Percentiles rank a stretch among this genome's conserved stretches.
Conservation (phyloP, 2,113 vertebrate genomes). For the Heterotis niloticus region DNA sequence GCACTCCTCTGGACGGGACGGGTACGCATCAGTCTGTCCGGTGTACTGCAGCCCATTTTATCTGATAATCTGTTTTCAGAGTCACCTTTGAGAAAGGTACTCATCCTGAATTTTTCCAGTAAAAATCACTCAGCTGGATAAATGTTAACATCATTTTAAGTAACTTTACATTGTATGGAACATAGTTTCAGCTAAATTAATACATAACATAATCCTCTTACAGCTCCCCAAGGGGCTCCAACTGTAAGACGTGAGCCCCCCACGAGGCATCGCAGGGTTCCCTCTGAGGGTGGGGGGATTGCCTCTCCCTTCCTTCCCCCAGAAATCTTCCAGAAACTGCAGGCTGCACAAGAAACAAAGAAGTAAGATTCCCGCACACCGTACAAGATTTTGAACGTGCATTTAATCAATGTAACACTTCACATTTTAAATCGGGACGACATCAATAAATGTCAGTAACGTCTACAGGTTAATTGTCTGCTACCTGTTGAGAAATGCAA, state of each 20-base stretch:
- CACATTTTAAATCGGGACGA: too few species aligned
- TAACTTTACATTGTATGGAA: too few species aligned
- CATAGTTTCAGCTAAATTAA: neutral
- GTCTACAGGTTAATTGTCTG: too few species aligned
- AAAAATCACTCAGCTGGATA: too few species aligned
- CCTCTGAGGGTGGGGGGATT: conserved; percentile 71
- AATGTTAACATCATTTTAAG: too few species aligned
- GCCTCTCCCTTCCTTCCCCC: conserved; percentile 76
- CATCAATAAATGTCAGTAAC: too few species aligned
- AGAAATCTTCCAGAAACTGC: conserved; percentile 84
- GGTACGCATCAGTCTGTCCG: conserved; percentile 14
- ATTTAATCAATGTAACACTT: too few species aligned
- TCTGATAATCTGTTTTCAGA: neutral
- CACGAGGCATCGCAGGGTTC: conserved; percentile 61
- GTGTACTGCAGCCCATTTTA: neutral
- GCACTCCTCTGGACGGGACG: neutral
- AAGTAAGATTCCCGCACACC: conserved; percentile 64
- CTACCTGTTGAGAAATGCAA: too few species aligned
- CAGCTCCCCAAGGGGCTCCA: conserved; percentile 30
- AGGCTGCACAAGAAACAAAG: conserved; percentile 60
- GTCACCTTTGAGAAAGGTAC: too few species aligned
- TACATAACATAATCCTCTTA: conserved; percentile 43
- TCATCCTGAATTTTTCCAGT: too few species aligned
- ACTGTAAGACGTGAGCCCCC: conserved; percentile 22
- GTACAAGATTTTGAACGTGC: neutral